phyloP scores from a whole-genome alignment of 2,797 vertebrate species.

The Emys orbicularis region DNA sequence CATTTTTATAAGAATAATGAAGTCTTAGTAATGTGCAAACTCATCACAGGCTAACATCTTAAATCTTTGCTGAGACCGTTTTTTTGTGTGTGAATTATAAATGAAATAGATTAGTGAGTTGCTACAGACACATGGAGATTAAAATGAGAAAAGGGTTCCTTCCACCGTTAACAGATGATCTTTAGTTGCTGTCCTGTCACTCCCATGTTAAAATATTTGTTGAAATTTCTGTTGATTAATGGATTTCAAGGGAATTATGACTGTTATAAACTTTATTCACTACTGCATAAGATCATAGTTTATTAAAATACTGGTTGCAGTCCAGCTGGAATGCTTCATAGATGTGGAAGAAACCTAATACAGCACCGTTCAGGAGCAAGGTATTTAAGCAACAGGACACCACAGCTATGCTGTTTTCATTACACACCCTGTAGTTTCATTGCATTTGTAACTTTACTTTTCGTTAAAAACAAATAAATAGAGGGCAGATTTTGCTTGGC shows the following conservation, averaged over 20 bases:
- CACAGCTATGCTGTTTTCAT: conserved; percentile 65
- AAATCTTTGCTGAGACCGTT: not conserved
- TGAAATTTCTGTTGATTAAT: conserved; percentile 14
- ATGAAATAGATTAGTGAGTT: not conserved
- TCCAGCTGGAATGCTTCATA: conserved; percentile 65
- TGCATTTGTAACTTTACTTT: conserved; percentile 61
- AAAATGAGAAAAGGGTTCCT: not conserved
- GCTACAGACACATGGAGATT: not conserved
- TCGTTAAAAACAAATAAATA: conserved; percentile 55
- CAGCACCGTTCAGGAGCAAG: conserved; percentile 63
- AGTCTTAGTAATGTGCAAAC: not conserved
- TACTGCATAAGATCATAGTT: conserved; percentile 60
- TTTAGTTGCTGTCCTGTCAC: conserved; percentile 23
- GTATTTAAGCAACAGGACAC: conserved; percentile 68
- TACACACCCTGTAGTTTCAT: conserved; percentile 66
- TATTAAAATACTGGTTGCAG: conserved; percentile 62
- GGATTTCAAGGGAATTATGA: conserved; percentile 48
- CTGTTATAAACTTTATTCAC: conserved; percentile 49
- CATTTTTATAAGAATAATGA: not conserved
- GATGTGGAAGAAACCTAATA: conserved; percentile 68
- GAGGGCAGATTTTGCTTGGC: not conserved
- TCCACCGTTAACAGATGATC: not conserved
- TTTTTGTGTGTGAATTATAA: not conserved
- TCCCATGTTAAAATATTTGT: conserved; percentile 32
- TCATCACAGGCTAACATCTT: not conserved